Conservation (phyloP, 2,113 vertebrate genomes). For the Microtus ochrogaster region DNA sequence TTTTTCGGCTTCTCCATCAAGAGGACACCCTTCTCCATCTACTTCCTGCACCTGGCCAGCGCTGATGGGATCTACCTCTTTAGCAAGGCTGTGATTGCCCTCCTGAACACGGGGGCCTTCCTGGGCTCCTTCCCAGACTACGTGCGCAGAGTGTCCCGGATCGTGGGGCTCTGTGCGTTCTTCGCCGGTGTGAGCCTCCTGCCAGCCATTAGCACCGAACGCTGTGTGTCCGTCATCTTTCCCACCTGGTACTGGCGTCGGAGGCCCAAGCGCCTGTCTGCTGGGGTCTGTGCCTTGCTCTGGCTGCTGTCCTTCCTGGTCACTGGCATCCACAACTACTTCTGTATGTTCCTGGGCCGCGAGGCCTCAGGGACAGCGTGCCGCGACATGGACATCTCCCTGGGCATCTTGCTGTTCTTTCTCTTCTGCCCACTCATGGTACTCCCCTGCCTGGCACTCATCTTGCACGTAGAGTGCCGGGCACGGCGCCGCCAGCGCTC, state of each 20-base stretch:
- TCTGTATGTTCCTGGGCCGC: constrained; percentile 60
- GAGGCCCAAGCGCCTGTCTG: constrained; percentile 62
- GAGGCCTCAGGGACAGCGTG: background rate
- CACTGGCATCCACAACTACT: constrained; percentile 77
- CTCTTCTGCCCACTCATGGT: constrained; percentile 77
- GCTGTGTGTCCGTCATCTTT: constrained; percentile 67
- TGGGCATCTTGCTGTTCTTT: constrained; percentile 78
- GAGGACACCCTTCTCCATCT: constrained; percentile 85
- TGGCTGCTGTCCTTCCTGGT: constrained; percentile 76
- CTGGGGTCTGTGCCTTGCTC: constrained; percentile 73
- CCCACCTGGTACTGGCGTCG: constrained; percentile 80
- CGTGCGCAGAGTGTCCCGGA: background rate
- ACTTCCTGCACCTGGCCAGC: constrained; percentile 86
- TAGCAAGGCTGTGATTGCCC: constrained; percentile 82
- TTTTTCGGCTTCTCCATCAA: constrained; percentile 85
- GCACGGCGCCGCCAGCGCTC: constrained; percentile 70
- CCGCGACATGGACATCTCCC: constrained; percentile 56
- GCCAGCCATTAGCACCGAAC: constrained; percentile 70
- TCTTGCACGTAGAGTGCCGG: constrained; percentile 71
- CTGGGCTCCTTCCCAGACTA: constrained; percentile 4
- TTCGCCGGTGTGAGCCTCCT: constrained; percentile 69
- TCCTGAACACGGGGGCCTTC: constrained; percentile 49
- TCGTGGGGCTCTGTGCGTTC: constrained; percentile 57
- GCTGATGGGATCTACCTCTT: constrained; percentile 83
- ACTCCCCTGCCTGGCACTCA: constrained; percentile 76